phyloP scores from a whole-genome alignment of 2,797 vertebrate species.

The Hozukius guyotensis region DNA sequence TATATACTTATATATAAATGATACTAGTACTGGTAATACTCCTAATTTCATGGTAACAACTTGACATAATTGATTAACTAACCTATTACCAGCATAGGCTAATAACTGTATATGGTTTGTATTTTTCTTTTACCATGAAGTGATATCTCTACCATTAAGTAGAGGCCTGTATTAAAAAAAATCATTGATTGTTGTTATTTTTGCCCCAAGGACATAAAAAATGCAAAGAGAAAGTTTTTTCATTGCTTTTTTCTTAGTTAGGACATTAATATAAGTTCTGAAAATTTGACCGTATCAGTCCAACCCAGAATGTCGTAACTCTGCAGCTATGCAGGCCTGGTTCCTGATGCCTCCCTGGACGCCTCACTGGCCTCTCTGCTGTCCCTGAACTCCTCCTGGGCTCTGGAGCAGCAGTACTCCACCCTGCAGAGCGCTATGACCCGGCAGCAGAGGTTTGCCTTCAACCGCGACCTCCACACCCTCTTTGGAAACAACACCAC shows the following conservation, averaged over 20 bases:
- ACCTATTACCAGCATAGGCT: too few species aligned
- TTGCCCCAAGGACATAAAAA: too few species aligned
- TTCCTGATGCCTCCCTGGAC: conserved; percentile 28
- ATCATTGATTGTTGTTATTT: too few species aligned
- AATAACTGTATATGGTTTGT: too few species aligned
- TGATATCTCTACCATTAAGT: too few species aligned
- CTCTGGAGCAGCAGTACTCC: conserved; percentile 27
- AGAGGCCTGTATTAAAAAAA: too few species aligned
- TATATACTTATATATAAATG: too few species aligned
- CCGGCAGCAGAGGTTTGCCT: neutral
- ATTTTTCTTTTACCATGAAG: too few species aligned
- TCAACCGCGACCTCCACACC: conserved; percentile 11
- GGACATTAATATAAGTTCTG: neutral
- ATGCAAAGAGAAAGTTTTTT: too few species aligned
- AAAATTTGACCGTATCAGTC: neutral
- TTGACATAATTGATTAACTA: too few species aligned
- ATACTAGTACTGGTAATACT: too few species aligned
- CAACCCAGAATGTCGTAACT: neutral
- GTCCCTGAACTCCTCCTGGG: conserved; percentile 30
- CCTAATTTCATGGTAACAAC: too few species aligned
- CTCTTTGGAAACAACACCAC: conserved; percentile 8
- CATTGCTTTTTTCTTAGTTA: neutral
- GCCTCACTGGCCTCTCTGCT: conserved; percentile 18
- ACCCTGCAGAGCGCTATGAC: conserved; percentile 20
- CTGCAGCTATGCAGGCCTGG: conserved; percentile 24